phyloP scores from a whole-genome alignment of 2,888 invertebrate species.

The Metalampra italica region DNA sequence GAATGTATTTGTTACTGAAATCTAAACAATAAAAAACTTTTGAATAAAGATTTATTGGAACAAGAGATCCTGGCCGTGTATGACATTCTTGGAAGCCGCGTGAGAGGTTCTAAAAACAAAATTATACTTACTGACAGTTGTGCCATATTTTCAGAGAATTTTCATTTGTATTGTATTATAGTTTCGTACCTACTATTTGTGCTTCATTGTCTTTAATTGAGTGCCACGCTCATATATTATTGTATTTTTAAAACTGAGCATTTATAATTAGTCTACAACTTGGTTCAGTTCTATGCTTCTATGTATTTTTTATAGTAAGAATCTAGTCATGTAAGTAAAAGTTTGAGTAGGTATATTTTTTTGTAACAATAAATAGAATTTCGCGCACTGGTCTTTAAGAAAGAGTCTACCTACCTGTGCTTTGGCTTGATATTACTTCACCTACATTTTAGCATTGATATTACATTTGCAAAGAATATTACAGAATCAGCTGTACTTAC shows the following conservation, averaged over 20 bases:
- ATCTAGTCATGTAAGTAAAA: not conserved
- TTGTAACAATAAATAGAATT: too few species aligned
- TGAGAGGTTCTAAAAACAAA: constrained; percentile 44
- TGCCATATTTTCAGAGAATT: constrained; percentile 29
- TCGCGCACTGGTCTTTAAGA: too few species aligned
- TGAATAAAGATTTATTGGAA: not conserved
- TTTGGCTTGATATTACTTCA: too few species aligned
- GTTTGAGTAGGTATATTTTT: too few species aligned
- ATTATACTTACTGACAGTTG: constrained; percentile 36
- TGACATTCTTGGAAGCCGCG: constrained; percentile 15
- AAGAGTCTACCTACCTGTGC: too few species aligned
- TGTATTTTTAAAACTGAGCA: constrained; percentile 5
- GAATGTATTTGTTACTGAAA: constrained; percentile 14
- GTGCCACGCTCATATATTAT: constrained; percentile 6
- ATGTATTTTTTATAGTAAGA: not conserved
- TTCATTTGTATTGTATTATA: constrained; percentile 31
- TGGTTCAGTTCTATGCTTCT: not conserved
- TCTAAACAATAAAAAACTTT: not conserved
- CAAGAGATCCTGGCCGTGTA: constrained; percentile 21
- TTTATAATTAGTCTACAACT: not conserved
- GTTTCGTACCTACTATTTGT: constrained; percentile 16
- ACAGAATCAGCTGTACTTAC: too few species aligned
- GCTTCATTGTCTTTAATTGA: constrained; percentile 7
- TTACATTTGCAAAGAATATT: too few species aligned
- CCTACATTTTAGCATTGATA: too few species aligned